These are phyloP conservation scores for Epizoanthus illoricatus DNA, from an alignment of 92 coral and sea anemone species.

Conservation along the genomic window DNA sequence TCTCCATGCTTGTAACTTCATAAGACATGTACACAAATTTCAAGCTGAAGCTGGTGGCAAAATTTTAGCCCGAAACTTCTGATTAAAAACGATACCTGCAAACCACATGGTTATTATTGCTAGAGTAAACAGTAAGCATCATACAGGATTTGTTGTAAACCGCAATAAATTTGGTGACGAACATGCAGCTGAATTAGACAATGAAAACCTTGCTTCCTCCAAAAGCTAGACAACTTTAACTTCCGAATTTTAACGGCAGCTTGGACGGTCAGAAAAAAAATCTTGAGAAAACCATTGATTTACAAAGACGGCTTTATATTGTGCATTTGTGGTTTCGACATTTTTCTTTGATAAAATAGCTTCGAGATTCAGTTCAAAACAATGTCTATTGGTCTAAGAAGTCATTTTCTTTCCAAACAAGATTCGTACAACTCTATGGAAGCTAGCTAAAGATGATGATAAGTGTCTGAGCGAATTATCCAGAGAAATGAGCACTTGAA, in stretches of 20 bases:
- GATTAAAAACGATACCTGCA: background rate
- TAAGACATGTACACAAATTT: background rate
- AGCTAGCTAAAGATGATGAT: background rate
- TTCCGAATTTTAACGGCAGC: background rate
- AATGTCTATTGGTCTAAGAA: background rate
- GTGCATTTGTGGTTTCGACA: too few species aligned
- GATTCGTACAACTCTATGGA: background rate
- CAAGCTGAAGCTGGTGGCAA: background rate
- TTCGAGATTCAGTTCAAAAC: background rate
- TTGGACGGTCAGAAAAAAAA: background rate
- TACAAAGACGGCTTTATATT: too few species aligned
- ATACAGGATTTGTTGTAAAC: background rate
- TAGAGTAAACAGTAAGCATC: background rate
- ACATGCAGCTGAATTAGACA: background rate
- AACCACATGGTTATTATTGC: constrained; percentile 1
- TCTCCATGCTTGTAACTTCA: background rate
- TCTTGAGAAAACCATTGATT: background rate
- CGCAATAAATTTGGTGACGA: background rate
- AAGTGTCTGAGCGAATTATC: background rate
- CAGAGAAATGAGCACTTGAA: background rate
- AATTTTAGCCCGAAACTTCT: background rate
- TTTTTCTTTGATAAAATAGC: background rate
- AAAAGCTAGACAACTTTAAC: background rate
- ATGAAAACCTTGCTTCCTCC: background rate
- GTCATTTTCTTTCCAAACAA: background rate